phyloP scores from a whole-genome alignment of 2,888 invertebrate genomes.

The Thysanoteuthis rhombus region DNA sequence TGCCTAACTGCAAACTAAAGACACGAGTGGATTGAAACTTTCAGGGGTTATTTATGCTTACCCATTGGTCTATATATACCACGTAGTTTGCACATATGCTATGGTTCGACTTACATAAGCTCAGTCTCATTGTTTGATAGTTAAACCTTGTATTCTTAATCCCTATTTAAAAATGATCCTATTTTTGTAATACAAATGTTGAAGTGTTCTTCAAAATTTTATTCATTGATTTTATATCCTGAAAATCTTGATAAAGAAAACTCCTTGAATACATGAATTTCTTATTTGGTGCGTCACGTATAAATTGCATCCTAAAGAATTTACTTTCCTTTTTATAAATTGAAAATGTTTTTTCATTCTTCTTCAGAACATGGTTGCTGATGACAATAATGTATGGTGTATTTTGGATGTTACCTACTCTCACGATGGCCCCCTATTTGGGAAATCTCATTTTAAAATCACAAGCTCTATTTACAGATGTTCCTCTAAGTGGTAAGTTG shows the following conservation, averaged over 20 bases:
- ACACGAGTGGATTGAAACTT: no score
- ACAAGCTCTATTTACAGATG: conserved; percentile 25
- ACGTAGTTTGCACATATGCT: no score
- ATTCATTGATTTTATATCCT: no score
- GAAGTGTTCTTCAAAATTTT: no score
- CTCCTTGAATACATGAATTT: background rate
- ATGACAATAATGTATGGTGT: conserved; percentile 50
- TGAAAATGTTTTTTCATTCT: conserved; percentile 27
- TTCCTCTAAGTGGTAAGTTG: conserved; percentile 36
- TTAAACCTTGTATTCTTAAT: no score
- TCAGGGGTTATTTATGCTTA: no score
- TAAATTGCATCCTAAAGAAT: background rate
- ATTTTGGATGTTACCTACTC: conserved; percentile 54
- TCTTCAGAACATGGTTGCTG: conserved; percentile 51
- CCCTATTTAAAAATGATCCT: no score
- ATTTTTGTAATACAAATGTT: no score
- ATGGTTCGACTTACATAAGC: no score
- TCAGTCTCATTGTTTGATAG: no score
- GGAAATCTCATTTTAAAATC: conserved; percentile 42
- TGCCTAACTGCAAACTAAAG: no score
- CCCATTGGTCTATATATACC: no score
- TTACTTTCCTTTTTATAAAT: background rate
- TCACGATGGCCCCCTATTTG: conserved; percentile 58
- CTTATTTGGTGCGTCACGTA: background rate
- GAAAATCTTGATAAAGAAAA: background rate